Base-by-base conservation (phyloP, 1,140 invertebrate genomes). In the Orussus abietinus region DNA sequence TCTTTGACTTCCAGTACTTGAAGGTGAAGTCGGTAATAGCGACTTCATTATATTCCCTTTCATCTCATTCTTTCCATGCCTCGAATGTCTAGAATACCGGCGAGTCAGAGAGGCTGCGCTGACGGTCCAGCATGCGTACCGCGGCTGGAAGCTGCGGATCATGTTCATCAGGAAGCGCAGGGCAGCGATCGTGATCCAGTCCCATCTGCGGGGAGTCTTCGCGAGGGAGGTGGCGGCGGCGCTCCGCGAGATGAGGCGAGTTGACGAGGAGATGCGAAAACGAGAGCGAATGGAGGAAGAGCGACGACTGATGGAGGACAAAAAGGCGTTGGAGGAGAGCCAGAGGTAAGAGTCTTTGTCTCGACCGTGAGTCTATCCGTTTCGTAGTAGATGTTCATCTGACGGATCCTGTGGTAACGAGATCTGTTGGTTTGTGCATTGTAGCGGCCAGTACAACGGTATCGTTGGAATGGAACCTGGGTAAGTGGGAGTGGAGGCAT, bases 231-330 rank as follows among this genome's bases (percentile, higher is more conserved):
- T 84, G 6, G 92, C 92, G 0, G 74, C 84, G 4, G 89, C 90
- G 2, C 63, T 96, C 30, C 72, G 88, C 1, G 90, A 95, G 77
- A 92, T 93, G 86, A 79, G 85, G 52, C 75, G 86, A n/a, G 86
- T 95, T 17, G 92, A 96, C 67, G 89, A 93, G 60, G 91, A 95
- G 74, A 88, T 92, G 78, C 77, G 83, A 42, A 80, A 87, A 55
- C 75, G 88, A 38, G 86, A 90, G 55, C 80, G 83, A 49, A 46
- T 80, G 42, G 85, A 88, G 57, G 79, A 83, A 59, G 84, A 86
- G 63, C 71, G 78, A 51, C 71, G 69, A 49, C 59, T 75, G 11
- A 76, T 79, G 62, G 69, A 75, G 43, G 67, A 76, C 41, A 76
- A 77, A 47, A 66, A 69, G 38, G 66, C 70, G 13, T 65, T 73